Evolutionary conservation across 2,888 invertebrate species (phyloP).

Genomic region (Tubulanus polymorphus): DNA sequence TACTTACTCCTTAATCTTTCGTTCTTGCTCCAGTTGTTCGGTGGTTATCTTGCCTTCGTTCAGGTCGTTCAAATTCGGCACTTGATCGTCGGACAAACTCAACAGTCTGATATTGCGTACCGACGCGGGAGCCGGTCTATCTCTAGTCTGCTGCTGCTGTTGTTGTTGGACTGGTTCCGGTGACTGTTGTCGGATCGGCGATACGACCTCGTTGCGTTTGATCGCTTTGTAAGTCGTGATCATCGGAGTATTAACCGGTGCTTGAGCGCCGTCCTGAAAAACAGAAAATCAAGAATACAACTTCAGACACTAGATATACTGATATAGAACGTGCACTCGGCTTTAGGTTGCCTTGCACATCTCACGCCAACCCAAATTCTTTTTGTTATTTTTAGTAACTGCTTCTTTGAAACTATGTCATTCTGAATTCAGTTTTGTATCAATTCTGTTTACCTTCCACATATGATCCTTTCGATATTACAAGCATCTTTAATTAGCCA

Average conservation of each 20-base stretch:
- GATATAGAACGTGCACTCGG: too few relatives aligned
- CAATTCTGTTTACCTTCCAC: too few relatives aligned
- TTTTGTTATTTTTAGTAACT: too few relatives aligned
- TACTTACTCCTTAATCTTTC: too few relatives aligned
- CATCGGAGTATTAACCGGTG: slow-evolving; percentile 31
- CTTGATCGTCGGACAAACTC: slow-evolving; percentile 16
- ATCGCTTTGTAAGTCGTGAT: slow-evolving; percentile 48
- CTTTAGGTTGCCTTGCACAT: too few relatives aligned
- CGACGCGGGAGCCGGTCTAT: slow-evolving; percentile 28
- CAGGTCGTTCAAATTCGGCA: not conserved
- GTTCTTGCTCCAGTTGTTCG: not conserved
- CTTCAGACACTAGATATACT: too few relatives aligned
- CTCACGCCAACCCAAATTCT: too few relatives aligned
- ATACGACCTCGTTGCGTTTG: slow-evolving; percentile 8
- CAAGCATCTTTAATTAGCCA: too few relatives aligned
- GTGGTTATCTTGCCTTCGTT: not conserved
- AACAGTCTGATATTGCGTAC: slow-evolving; percentile 37
- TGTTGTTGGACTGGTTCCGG: slow-evolving; percentile 5
- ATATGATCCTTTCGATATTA: too few relatives aligned
- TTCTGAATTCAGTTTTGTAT: too few relatives aligned
- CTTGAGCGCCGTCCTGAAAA: slow-evolving; percentile 35
- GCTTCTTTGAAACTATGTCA: too few relatives aligned
- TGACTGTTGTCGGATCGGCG: too few relatives aligned
- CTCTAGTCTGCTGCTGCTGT: slow-evolving; percentile 10
- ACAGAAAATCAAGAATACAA: slow-evolving; percentile 1